Evolutionary conservation across 1,140 invertebrate species (phyloP), one percentile per base, ranked within the genome.

Genomic region (Aphaenogaster floridana): DNA sequence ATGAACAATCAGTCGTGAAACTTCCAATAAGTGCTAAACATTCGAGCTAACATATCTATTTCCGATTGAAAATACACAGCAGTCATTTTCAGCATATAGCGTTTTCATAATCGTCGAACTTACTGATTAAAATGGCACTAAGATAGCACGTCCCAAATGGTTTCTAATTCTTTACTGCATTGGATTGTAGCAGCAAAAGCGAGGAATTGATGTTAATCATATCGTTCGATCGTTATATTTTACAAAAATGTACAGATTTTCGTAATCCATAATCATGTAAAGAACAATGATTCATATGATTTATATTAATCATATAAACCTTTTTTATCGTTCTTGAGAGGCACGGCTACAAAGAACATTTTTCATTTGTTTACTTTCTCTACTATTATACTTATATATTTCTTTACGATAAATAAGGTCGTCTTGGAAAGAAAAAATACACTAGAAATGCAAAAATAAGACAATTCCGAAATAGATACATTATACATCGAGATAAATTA

Each of bases 111-210:
- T 86, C 50, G 64, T 86, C 59, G 87, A 89, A 74, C 83, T 89
- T 80, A 52, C 66, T 28, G 57, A 76, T 77, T 66, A 69, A 42
- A 50, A 89, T 86, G 88, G 88, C 69, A 89, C 88, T 89, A 89
- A 89, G 66, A 28, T 79, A 86, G 11, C 64, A 80, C 57, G 61
- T 74, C 69, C 48, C 61, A 84, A 80, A 13, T n/a, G n/a, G 36
- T 39, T 52, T 13, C 11, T 15, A 28, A 21, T 11, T 77, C 7
- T 34, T 64, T 6, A 15, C 17, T n/a, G 42, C 28, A 21, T 78
- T 21, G 42, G n/a, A 78, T n/a, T 66, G 11, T 4, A 28, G 64
- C n/a, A 6, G 8, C 28, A 77, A 45, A n/a, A 54, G 71, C 71
- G 34, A 74, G 50, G 57, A 74, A 74, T 74, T 50, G 48, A 28